Evolutionary conservation across 2,888 invertebrate genomes (phyloP), one percentile per base, ranked within the genome.

Genomic region (Hydrotaea cyrtoneurina): DNA sequence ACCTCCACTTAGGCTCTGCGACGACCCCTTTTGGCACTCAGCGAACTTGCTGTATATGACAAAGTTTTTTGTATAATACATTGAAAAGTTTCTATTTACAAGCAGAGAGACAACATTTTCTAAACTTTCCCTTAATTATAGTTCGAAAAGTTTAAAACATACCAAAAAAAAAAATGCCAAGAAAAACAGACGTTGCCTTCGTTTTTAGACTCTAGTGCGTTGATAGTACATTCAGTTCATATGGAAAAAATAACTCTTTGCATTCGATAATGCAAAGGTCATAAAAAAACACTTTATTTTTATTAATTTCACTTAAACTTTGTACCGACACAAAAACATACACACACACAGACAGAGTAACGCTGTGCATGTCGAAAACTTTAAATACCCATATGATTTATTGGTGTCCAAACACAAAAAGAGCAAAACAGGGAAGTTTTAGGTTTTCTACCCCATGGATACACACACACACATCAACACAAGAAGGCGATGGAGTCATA

Each of bases 311-410:
- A 80, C 77, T 78, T 80, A 80, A 83, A 83, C 72, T 73, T 36
- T 19, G 46, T 15, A 26, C 31, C 17, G 26, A 62, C 43, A 64
- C 55, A 11, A 5, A 19, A 10, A 55, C 21, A 53, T 5, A 0
- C 23, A 21, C 21, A 55, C 1, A 10, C 21, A 21, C 11, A 19
- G 21, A 19, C 11, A 21, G 55, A 7, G 2, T 19, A 66, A 13
- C 39, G 39, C 19, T 15, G 19, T 11, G 43, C 39, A 66, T 66
- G 39, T 66, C 11, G 39, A 17, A 66, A 75, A 36, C 71, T 39
- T 77, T 77, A 80, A 83, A 83, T 83, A 62, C 80, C 43, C 23
- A 21, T 15, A 78, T 80, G 83, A 83, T 83, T 83, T 83, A 83
- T 83, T 15, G 78, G 21, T 75, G 83, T 78, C 80, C 74, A 55